Base-by-base conservation (phyloP, 2,797 vertebrate genomes). In the Peromyscus attwateri region DNA sequence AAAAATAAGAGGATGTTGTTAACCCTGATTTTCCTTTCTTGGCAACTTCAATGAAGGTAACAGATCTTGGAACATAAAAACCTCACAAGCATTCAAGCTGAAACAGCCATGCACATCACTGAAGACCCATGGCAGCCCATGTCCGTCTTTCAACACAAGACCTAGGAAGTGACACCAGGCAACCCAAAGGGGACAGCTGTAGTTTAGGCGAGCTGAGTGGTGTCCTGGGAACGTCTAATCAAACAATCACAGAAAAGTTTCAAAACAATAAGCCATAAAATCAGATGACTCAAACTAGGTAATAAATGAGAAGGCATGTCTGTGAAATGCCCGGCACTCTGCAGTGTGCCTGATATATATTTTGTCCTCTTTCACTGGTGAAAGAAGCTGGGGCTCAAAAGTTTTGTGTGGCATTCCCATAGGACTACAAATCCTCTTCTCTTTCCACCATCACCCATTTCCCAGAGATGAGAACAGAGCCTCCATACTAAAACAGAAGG, bases 11-110 rank as follows among this genome's bases (percentile, higher is more conserved):
- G 1, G 3, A 62, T 79, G 70, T 52, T 6, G 11, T 46, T 49
- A 93, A 71, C 89, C 37, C 14, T 25, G 23, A 52, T 93, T 94
- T 66, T 93, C 77, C 27, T 90, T 10, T 66, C 92, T 91, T 25
- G 57, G 11, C 29, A 16, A 92, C n/a, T 40, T 91, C 82, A 73
- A 52, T n/a, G 68, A 37, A n/a, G 68, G 7, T n/a, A 70, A n/a
- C 68, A 43, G 19, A 17, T 73, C 87, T 87, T 34, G 55, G 55
- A 70, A 9, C 25, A 85, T 37, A 31, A 80, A 77, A 87, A 62
- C 4, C 64, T 68, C 37, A 73, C 17, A 23, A 52, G 68, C 21
- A 71, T 85, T 88, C 66, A 81, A 62, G 93, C 83, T 55, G 19
- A 88, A 92, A 68, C 49, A 77, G 40, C 1, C 37, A 14, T 57